Conservation (phyloP, 2,797 vertebrate genomes). For the Scarus forsteni region DNA sequence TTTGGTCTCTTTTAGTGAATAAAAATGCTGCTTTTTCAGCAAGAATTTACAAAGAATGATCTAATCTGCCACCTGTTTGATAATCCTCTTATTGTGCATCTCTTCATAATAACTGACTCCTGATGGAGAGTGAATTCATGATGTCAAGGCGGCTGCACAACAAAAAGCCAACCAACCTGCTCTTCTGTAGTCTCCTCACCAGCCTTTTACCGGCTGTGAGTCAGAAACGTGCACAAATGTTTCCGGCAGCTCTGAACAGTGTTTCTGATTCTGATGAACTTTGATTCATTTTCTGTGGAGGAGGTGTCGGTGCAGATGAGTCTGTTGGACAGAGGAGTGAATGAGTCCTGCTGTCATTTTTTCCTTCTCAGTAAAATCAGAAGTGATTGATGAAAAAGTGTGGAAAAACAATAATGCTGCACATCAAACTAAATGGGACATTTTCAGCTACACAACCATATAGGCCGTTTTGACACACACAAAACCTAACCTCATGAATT, state of each 20-base stretch:
- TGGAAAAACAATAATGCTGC: too few relatives aligned
- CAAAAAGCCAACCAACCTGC: background rate
- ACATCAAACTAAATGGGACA: too few relatives aligned
- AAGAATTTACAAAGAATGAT: background rate
- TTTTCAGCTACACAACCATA: too few relatives aligned
- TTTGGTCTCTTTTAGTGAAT: too few relatives aligned
- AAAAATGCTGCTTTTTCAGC: too few relatives aligned
- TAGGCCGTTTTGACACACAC: too few relatives aligned
- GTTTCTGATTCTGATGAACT: slow-evolving; percentile 27
- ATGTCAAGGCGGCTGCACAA: slow-evolving; percentile 6
- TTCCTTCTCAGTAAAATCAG: background rate
- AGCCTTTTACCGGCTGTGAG: slow-evolving; percentile 39
- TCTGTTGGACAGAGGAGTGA: slow-evolving; percentile 36
- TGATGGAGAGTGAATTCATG: slow-evolving; percentile 19
- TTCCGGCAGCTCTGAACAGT: slow-evolving; percentile 28
- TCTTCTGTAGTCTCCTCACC: slow-evolving; percentile 29
- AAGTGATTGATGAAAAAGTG: too few relatives aligned
- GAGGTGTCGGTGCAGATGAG: slow-evolving; percentile 55
- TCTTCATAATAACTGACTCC: slow-evolving; percentile 25
- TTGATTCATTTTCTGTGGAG: slow-evolving; percentile 45
- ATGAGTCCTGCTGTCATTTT: slow-evolving; percentile 31
- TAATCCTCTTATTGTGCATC: background rate
- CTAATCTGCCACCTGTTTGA: background rate
- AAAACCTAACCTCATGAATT: too few relatives aligned
- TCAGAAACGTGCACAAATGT: slow-evolving; percentile 35